Evolutionary conservation across 2,888 invertebrate genomes (phyloP), one percentile per base, ranked within the genome.

Genomic region (Branchipolynoe longqiensis): DNA sequence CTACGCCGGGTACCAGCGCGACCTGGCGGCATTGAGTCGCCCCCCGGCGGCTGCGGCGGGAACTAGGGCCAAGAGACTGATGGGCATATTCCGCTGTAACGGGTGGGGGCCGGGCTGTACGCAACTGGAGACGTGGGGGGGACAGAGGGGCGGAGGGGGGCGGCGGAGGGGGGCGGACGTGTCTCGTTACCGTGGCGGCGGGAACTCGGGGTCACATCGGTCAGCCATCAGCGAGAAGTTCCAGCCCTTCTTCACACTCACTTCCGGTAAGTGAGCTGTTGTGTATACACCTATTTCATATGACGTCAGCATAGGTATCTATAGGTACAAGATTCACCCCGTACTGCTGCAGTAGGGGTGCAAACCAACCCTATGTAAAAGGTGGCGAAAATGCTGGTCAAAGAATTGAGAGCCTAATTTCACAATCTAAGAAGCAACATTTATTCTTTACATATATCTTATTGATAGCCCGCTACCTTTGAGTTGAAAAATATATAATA

Each of bases 1-100:
- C n/a, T n/a, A 48, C 48, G 8, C 48, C 8, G 48, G 18, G 48
- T 48, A 48, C 48, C 48, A 8, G 48, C 18, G 18, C 18, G 48
- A 48, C 8, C 8, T 12, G 40, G 33, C n/a, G n/a, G 8, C 59
- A 3, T 6, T 14, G 40, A 64, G 14, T 25, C 62, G 33, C 40
- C 48, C 48, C 48, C 48, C 18, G 48, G 8, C 8, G 48, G 69
- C 25, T 28, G 3, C 31, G 36, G 69, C 14, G 40, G 74, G 22
- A 41, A 40, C n/a, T 33, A 28, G 36, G 28, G 56, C 14, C 48
- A 85, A 83, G 82, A 83, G 85, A 14, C 81, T 86, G 69, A 86
- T 85, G 87, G 87, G 84, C n/a, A 86, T 86, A 58, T 87, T 86
- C 85, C 85, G 86, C 2, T 87, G 87, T 38, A 81, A 82, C 74